Conservation (phyloP, 2,113 vertebrate species). For the Charadrius vociferus region DNA sequence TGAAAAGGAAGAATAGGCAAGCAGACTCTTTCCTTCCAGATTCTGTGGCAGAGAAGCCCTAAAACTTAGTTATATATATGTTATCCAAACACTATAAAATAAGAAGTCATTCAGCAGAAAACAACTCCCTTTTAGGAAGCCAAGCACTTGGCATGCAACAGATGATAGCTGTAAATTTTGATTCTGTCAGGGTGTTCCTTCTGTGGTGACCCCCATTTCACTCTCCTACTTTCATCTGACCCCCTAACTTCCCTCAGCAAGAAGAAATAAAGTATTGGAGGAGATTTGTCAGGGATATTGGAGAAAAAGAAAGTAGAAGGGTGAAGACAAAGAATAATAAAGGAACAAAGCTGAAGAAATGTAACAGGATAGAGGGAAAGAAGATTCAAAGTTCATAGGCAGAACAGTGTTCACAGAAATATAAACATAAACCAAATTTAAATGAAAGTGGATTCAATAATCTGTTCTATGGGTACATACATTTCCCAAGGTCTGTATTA, state of each 20-base stretch:
- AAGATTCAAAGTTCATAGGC: neutral
- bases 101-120: neutral
- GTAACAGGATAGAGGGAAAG: neutral
- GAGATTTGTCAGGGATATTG: neutral
- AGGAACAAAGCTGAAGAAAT: neutral
- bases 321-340: neutral
- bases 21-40: neutral
- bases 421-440: neutral
- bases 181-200: neutral
- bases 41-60: neutral
- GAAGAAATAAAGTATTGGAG: neutral
- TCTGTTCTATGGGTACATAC: neutral
- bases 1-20: neutral
- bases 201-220: neutral
- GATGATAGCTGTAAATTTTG: neutral
- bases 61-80: neutral
- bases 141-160: neutral
- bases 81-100: neutral
- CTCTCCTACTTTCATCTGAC: neutral
- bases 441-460: neutral
- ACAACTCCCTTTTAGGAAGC: neutral
- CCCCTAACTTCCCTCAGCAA: neutral
- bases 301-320: neutral
- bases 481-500: neutral
- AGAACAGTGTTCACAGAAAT: neutral